Conservation (phyloP, 1,140 invertebrate genomes). For the Oncopeltus fasciatus region DNA sequence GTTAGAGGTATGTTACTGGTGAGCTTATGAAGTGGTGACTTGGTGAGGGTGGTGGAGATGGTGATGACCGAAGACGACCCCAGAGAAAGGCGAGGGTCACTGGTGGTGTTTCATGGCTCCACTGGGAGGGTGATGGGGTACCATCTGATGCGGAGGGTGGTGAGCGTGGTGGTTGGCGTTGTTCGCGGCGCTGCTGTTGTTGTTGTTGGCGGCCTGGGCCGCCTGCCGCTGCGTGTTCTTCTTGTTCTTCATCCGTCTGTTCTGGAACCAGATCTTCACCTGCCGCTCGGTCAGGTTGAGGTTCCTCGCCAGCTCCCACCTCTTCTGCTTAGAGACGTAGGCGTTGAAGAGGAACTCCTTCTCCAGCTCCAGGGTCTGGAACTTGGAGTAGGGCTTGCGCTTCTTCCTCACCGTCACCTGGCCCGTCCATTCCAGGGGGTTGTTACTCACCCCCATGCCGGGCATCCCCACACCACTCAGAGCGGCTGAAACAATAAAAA, state of each 20-base stretch:
- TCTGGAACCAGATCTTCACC: conserved; percentile 93
- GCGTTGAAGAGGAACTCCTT: conserved; percentile 94
- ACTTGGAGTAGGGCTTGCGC: conserved; percentile 93
- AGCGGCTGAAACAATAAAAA: conserved; percentile 38
- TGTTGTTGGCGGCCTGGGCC: conserved; percentile 51
- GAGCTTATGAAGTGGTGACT: conserved; percentile 20
- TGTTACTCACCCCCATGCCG: conserved; percentile 47
- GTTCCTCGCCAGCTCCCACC: conserved; percentile 88
- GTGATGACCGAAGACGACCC: conserved; percentile 48
- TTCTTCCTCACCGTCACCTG: conserved; percentile 88
- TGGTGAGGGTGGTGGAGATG: conserved; percentile 21
- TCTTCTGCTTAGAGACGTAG: conserved; percentile 93
- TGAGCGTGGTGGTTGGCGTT: conserved; percentile 50
- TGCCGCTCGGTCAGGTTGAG: conserved; percentile 87
- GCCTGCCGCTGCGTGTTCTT: conserved; percentile 84
- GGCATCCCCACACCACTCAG: conserved; percentile 43
- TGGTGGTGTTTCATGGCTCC: conserved; percentile 65
- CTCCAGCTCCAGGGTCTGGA: conserved; percentile 88
- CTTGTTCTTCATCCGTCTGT: conserved; percentile 98
- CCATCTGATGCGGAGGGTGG: conserved; percentile 34
- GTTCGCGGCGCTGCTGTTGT: conserved; percentile 55
- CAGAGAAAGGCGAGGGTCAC: conserved; percentile 73
- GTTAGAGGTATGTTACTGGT: background rate
- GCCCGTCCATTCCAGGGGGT: conserved; percentile 81
- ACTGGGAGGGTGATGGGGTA: conserved; percentile 36